A percentile compares a stretch with the other conserved stretches of the same genome.
Evolutionary conservation across 2,113 vertebrate species (phyloP).

Genomic region (Silurus meridionalis): DNA sequence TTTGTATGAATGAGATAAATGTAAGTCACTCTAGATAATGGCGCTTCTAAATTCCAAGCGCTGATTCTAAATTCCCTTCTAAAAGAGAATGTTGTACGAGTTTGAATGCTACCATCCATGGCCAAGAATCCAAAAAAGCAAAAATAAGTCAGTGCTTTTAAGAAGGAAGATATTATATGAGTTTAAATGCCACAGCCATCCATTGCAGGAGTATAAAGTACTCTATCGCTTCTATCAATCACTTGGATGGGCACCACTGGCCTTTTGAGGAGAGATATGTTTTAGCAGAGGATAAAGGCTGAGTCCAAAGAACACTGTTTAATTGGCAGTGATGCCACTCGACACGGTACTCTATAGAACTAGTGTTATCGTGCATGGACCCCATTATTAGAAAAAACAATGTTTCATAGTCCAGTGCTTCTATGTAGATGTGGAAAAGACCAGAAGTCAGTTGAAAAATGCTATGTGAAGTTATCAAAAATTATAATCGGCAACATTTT

Average conservation of each 20-base stretch:
- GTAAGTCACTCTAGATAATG: no score
- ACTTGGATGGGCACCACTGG: neutral
- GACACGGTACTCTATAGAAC: no score
- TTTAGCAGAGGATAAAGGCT: neutral
- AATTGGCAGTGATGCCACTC: neutral
- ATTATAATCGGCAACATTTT: neutral
- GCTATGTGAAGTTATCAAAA: neutral
- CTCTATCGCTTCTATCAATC: neutral
- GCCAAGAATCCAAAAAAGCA: no score
- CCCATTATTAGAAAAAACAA: neutral
- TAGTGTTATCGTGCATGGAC: neutral
- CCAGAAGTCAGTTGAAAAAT: neutral
- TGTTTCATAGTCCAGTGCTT: neutral
- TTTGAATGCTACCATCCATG: neutral
- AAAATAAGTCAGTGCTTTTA: no score
- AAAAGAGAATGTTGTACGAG: neutral
- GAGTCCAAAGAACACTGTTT: neutral
- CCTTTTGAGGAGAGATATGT: neutral
- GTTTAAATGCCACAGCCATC: neutral
- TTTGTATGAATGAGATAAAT: no score
- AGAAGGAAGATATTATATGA: neutral
- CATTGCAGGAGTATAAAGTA: no score
- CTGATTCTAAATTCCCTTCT: neutral
- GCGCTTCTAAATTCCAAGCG: no score
- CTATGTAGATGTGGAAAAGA: neutral